Percentiles rank a stretch among this genome's conserved stretches.
phyloP scores from a whole-genome alignment of 2,113 vertebrate species.

The Muntiacus reevesi region DNA sequence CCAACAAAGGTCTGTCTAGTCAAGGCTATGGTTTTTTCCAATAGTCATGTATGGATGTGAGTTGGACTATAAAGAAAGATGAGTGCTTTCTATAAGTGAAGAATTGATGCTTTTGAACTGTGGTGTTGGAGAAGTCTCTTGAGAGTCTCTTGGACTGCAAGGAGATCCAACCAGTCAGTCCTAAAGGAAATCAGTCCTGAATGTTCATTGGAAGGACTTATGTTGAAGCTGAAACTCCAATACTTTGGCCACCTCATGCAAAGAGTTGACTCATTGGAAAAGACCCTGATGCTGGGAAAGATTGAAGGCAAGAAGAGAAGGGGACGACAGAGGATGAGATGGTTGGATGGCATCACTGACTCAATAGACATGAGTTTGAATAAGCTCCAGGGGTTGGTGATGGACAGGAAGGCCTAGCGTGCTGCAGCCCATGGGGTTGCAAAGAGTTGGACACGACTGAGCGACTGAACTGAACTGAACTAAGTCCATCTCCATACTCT shows the following conservation, averaged over 20 bases:
- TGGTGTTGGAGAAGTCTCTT: not conserved
- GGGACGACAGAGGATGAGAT: not conserved
- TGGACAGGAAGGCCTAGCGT: not conserved
- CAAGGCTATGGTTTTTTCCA: not conserved
- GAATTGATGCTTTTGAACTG: not conserved
- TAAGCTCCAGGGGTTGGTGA: not conserved
- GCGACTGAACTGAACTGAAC: not conserved
- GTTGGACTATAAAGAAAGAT: not conserved
- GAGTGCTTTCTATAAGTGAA: not conserved
- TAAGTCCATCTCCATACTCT: not conserved
- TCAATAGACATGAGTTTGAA: not conserved
- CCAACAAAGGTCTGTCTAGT: not conserved
- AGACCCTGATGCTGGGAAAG: not conserved
- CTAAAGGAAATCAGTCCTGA: not conserved
- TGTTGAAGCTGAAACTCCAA: not conserved
- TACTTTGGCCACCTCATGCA: not conserved
- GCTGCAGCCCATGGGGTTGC: not conserved
- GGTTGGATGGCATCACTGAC: not conserved
- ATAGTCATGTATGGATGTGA: not conserved
- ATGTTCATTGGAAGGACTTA: not conserved
- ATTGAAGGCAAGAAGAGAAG: not conserved
- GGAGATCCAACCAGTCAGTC: not conserved
- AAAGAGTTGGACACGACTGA: fast-evolving
- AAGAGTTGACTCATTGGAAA: not conserved
- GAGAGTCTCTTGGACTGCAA: not conserved